Base-by-base conservation (phyloP, 1,140 invertebrate species). In the Pseudomyrmex concolor region DNA sequence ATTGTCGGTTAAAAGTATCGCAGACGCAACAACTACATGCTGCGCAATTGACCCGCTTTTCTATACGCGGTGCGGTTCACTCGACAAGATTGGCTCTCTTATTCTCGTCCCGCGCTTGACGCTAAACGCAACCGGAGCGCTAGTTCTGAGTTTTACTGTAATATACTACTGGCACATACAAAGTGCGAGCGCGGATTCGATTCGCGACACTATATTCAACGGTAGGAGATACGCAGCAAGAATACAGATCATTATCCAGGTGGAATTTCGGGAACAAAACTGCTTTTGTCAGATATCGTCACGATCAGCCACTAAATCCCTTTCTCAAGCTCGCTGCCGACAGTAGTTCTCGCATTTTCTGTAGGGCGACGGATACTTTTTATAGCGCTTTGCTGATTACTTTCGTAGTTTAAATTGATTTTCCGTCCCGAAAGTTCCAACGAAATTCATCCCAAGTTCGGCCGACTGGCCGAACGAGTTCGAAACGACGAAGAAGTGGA, bases 391-490 rank as follows among this genome's bases (percentile, higher is more conserved):
- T 66, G 57, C 66, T 80, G 66, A 80, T 80, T 71, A 70, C 76
- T 71, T 80, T 25, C 76, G 66, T 71, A 80, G 34, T 80, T 80
- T 70, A 80, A 71, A 71, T 80, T 80, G 76, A 80, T 80, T 71
- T 80, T 50, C 54, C 76, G 76, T 78, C 43, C 43, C 54, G 8
- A 60, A 78, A 78, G 64, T 71, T 80, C 59, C 43, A 15, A 59
- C 76, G 12, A 80, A 80, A 80, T 80, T 80, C 66, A 80, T 80
- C 15, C 54, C 76, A 80, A 80, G 76, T 80, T 80, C 45, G 54
- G 54, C 54, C 76, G 66, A 80, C 66, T 67, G 66, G 66, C 76
- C 54, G 10, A 55, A 78, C 43, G 76, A 78, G 51, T 78, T 78
- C 34, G 76, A 59, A 78, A 59, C 54, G 76, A 70, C 62, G 25